Evolutionary conservation across 2,888 invertebrate species (phyloP), one percentile per base, ranked within the genome.

Genomic region (Nomada hirtipes): DNA sequence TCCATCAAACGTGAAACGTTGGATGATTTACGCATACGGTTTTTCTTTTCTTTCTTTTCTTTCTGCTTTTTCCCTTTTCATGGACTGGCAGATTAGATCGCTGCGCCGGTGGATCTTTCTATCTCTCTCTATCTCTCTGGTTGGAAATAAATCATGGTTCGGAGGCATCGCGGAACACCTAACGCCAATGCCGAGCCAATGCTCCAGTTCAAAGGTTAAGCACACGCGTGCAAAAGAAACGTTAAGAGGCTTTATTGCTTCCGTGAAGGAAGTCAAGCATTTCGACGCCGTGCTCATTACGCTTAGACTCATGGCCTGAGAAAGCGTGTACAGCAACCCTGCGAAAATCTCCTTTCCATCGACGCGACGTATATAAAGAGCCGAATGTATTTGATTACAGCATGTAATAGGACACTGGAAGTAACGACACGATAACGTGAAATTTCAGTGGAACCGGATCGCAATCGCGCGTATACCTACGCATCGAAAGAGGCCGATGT

Each of bases 261-360:
- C 88, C 86, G 87, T 86, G 79, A 87, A 80, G 73, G 74, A 65
- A 82, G 76, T 74, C 76, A 76, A 87, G 87, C 85, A 72, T 82
- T 72, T 82, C 75, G 76, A 82, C 71, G 50, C 60, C 44, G 72
- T 26, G 68, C 65, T 82, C 70, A 47, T 82, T 82, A 75, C 80
- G 55, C 72, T n/a, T 57, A 55, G 50, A 52, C n/a, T 13, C 18
- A 13, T 13, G 15, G 57, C 57, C 23, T 4, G 10, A 11, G 10
- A 26, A 18, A 57, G 26, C 57, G 10, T 26, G 15, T 26, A 23
- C 57, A 11, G 26, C 15, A 23, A 23, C n/a, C 42, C 26, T 29
- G 59, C n/a, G 42, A 61, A 61, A 61, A 61, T 42, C 60, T 10
- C n/a, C n/a, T 44, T n/a, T 63, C 61, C 42, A 18, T 42, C 60